phyloP scores from a whole-genome alignment of 2,797 vertebrate species.

The Ibycter americanus region DNA sequence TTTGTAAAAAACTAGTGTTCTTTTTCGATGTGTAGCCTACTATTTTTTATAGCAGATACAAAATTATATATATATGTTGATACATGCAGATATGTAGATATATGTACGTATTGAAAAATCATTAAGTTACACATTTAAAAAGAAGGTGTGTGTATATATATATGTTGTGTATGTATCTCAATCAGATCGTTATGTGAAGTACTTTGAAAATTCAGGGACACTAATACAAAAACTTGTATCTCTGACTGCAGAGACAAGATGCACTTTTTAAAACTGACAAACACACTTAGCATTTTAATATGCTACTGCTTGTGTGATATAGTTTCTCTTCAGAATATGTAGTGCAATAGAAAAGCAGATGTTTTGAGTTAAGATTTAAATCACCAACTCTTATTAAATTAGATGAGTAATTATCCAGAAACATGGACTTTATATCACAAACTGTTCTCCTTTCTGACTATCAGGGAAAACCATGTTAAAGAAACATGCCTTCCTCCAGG shows the following conservation, averaged over 20 bases:
- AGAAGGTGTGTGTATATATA: neutral
- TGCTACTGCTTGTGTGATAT: neutral
- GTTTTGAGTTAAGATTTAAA: constrained; percentile 62
- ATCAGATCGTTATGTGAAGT: neutral
- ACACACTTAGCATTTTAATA: neutral
- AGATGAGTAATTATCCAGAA: constrained; percentile 15
- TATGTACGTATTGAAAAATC: neutral
- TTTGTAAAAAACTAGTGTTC: neutral
- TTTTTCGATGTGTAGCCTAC: neutral
- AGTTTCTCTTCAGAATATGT: neutral
- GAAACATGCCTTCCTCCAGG: neutral
- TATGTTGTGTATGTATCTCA: too few species aligned
- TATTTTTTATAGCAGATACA: neutral
- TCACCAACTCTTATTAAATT: constrained; percentile 42
- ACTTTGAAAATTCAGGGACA: neutral
- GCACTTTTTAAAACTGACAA: neutral
- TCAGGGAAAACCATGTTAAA: neutral
- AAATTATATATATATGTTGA: neutral
- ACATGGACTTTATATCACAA: neutral
- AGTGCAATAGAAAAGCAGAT: constrained; percentile 32
- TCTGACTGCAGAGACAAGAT: neutral
- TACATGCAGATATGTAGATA: neutral
- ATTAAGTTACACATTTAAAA: neutral
- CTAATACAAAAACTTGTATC: neutral
- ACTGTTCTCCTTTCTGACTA: neutral